phyloP scores from a whole-genome alignment of 2,113 vertebrate genomes.

The Festucalex cinctus region DNA sequence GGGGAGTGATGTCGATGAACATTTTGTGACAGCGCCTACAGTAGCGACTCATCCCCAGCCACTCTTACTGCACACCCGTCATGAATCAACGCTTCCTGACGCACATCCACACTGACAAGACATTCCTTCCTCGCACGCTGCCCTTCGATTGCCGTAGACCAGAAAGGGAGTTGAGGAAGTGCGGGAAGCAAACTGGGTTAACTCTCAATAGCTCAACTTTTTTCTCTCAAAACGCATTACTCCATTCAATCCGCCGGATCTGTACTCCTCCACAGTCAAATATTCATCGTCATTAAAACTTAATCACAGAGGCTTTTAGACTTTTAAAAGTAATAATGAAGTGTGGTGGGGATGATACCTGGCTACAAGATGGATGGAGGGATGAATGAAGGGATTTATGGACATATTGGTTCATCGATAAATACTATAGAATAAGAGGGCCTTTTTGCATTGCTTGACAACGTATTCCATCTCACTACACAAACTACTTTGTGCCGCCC shows the following conservation, averaged over 20 bases:
- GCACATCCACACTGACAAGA: conserved; percentile 44
- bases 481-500: too few species aligned
- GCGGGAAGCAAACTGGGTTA: conserved; percentile 17
- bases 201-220: conserved; percentile 32
- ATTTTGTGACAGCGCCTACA: conserved; percentile 55
- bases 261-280: conserved; percentile 42
- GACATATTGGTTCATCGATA: neutral
- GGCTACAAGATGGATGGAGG: conserved; percentile 14
- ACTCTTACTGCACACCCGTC: conserved; percentile 35
- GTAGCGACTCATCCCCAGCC: conserved; percentile 41
- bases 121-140: conserved; percentile 28
- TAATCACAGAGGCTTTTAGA: conserved; percentile 44
- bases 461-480: too few species aligned
- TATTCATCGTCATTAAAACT: conserved; percentile 60
- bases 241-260: conserved; percentile 4
- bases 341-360: conserved; percentile 32
- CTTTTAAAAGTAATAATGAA: conserved; percentile 60
- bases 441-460: too few species aligned
- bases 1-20: conserved; percentile 36
- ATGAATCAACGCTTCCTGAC: conserved; percentile 53
- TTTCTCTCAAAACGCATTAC: conserved; percentile 7
- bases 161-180: conserved; percentile 17
- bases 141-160: conserved; percentile 25
- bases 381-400: neutral
- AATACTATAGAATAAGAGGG: too few species aligned